Evolutionary conservation across 2,113 vertebrate species (phyloP), one percentile per base, ranked within the genome.

Genomic region (Bothrops jararaca): DNA sequence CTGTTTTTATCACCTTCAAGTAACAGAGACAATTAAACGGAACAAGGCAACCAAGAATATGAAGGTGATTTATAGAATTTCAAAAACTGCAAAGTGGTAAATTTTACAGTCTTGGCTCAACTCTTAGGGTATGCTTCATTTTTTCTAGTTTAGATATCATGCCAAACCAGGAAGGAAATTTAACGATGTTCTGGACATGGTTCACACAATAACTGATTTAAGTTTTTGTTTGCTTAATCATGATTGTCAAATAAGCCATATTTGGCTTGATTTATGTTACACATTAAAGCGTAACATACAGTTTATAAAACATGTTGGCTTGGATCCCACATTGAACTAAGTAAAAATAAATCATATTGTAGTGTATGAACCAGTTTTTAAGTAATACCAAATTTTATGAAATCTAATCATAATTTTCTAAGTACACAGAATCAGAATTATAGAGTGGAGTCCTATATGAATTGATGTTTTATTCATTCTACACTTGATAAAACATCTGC

Each of bases 21-120:
- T 92, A 96, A 96, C 96, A 97, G 95, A 96, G 95, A 94, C 95
- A 97, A 93, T 94, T 48, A 91, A 95, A 94, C 90, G 86, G 93
- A 96, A 95, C 95, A 93, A 85, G 94, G 96, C 94, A 95, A 86
- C 92, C 93, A 94, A 93, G 95, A 95, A 92, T 89, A 94, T 86
- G 92, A 9, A 95, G 95, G 96, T 97, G 88, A 86, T 69, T 89
- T 85, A 89, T 89, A 54, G 91, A 96, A 74, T 96, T 95, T 92
- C 95, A 90, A 50, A 12, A 93, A 93, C 93, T 95, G 90, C 96
- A 95, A 93, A 0, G 69, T 58, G n/a, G 94, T 96, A 97, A 95
- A 91, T 50, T 97, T 97, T 97, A 96, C 97, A 97, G 94, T 69
- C 20, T 93, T 96, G 89, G 94, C 94, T 92, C 92, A 6, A 90